Evolutionary conservation across 2,888 invertebrate species (phyloP).

Genomic region (Tholera decimalis): DNA sequence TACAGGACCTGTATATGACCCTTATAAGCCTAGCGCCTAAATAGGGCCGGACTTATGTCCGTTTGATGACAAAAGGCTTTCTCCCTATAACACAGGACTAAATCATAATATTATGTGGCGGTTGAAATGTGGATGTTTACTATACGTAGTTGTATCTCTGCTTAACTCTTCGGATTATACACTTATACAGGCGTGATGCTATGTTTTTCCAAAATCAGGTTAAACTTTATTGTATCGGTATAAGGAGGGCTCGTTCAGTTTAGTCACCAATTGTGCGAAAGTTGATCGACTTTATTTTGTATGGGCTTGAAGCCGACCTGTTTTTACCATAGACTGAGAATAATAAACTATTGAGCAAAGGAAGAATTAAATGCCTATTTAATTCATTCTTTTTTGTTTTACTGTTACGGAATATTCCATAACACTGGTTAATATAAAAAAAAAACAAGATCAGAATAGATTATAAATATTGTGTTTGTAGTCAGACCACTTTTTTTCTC

Average conservation of each 20-base stretch:
- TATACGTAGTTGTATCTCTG: too few species aligned
- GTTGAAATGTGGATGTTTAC: too few species aligned
- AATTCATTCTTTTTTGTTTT: conserved; percentile 13
- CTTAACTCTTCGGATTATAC: too few species aligned
- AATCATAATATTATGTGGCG: too few species aligned
- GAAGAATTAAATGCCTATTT: conserved; percentile 31
- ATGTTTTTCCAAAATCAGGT: not conserved
- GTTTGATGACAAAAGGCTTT: too few species aligned
- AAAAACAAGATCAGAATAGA: not conserved
- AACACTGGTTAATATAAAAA: not conserved
- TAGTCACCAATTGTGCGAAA: not conserved
- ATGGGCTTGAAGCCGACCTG: not conserved
- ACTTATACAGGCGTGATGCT: too few species aligned
- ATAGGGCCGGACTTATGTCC: too few species aligned
- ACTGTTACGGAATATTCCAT: conserved; percentile 19
- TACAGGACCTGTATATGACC: not conserved
- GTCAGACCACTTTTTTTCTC: too few species aligned
- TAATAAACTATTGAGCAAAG: conserved; percentile 28
- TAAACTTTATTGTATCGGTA: not conserved
- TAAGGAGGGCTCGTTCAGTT: not conserved
- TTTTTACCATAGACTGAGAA: conserved; percentile 7
- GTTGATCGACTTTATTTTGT: conserved; percentile 14
- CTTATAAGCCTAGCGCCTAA: not conserved
- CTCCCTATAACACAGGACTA: too few species aligned
- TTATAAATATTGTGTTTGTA: not conserved